Percentiles rank a stretch among this genome's conserved stretches.
phyloP scores from a whole-genome alignment of 2,888 invertebrate species.

The Cenopis cana region DNA sequence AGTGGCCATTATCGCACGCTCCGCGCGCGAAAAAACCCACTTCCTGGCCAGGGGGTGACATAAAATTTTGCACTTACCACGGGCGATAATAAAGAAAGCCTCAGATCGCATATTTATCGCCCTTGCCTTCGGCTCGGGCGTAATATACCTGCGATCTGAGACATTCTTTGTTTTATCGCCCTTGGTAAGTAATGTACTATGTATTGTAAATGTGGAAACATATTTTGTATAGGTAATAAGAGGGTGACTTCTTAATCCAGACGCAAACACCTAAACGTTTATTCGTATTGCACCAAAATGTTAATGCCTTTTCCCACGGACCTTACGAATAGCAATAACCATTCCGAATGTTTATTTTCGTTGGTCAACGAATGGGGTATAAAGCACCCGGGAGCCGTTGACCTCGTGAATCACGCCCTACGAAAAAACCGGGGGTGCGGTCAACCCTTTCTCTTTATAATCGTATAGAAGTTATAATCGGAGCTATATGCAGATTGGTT shows the following conservation, averaged over 20 bases:
- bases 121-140: no score
- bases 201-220: background rate
- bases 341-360: conserved; percentile 44
- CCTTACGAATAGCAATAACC: conserved; percentile 28
- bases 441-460: conserved; percentile 55
- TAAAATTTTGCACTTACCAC: no score
- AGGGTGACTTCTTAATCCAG: background rate
- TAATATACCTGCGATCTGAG: no score
- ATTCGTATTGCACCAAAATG: background rate
- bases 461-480: conserved; percentile 34
- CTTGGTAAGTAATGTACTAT: no score
- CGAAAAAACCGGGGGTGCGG: conserved; percentile 47
- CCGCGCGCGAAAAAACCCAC: no score
- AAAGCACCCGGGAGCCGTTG: conserved; percentile 45
- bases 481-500: conserved; percentile 35
- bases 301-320: conserved; percentile 31
- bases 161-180: no score
- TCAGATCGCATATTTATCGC: no score
- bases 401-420: conserved; percentile 48
- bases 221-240: background rate
- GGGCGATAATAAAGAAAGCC: no score
- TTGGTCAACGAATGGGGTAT: conserved; percentile 39
- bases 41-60: no score
- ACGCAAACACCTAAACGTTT: background rate
- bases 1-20: no score